Evolutionary conservation across 35 echinoderm and acorn worm genomes (phyloP).

Genomic region (Eucidaris tribuloides): DNA sequence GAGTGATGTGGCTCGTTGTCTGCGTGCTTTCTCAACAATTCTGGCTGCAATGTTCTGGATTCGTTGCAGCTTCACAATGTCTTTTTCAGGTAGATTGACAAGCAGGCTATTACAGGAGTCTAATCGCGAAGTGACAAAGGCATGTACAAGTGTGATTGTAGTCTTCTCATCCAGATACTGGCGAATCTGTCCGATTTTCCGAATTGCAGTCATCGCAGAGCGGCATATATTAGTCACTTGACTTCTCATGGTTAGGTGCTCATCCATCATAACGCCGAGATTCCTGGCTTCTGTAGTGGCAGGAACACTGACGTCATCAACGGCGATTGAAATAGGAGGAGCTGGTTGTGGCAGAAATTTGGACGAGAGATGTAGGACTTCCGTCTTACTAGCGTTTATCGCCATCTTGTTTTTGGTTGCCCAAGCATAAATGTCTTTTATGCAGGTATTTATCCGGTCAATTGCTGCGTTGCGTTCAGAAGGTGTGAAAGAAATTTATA

Average conservation of each 20-base stretch:
- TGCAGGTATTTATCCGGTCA: background rate
- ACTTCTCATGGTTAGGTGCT: background rate
- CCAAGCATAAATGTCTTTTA: background rate
- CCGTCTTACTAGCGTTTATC: background rate
- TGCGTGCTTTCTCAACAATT: no score
- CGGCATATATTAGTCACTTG: background rate
- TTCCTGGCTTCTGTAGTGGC: background rate
- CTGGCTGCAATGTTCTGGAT: background rate
- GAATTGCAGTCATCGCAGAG: background rate
- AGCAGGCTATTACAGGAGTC: slow-evolving; percentile 10
- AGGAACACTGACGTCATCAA: background rate
- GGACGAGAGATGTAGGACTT: background rate
- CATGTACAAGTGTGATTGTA: slow-evolving; percentile 10
- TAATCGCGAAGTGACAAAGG: background rate
- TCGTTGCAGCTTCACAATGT: background rate
- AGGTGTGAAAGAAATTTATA: slow-evolving; percentile 18
- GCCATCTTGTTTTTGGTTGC: background rate
- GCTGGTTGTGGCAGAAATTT: background rate
- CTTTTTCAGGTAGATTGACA: background rate
- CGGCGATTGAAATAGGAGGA: background rate
- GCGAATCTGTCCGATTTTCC: background rate
- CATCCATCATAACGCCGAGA: background rate
- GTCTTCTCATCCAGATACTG: background rate
- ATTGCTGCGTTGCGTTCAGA: background rate
- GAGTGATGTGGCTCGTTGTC: no score